These are phyloP conservation scores for Elephantulus edwardii DNA, from an alignment of 2,113 vertebrate genomes.

Conservation along the genomic window DNA sequence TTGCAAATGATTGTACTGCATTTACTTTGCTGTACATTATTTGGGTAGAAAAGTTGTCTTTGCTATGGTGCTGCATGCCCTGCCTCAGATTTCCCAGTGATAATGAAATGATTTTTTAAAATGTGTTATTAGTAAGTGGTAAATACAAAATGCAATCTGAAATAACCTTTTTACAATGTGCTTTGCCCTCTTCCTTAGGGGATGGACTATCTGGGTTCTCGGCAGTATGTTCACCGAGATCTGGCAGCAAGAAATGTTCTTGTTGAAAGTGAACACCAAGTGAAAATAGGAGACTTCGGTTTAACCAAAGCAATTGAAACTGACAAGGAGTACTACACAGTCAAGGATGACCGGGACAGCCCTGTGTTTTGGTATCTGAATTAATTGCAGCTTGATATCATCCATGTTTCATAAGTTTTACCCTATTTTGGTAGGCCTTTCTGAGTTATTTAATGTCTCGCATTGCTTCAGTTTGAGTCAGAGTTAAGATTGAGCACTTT, in stretches of 20 bases:
- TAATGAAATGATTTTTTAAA: background rate
- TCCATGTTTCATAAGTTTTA: background rate
- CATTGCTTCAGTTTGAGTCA: background rate
- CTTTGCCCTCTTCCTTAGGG: slow-evolving; percentile 83
- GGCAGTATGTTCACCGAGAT: slow-evolving; percentile 96
- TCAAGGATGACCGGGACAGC: slow-evolving; percentile 95
- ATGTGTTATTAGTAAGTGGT: background rate
- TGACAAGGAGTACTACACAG: slow-evolving; percentile 96
- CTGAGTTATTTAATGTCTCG: background rate
- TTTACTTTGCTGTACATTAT: background rate
- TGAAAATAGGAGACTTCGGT: slow-evolving; percentile 98
- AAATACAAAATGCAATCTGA: background rate
- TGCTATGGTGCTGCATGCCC: background rate
- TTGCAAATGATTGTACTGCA: background rate
- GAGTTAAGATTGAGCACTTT: background rate
- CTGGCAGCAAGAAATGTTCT: slow-evolving; percentile 96
- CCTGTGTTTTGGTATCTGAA: slow-evolving; percentile 94
- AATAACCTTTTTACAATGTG: background rate
- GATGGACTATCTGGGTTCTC: slow-evolving; percentile 95
- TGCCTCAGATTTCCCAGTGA: background rate
- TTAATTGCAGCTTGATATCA: background rate
- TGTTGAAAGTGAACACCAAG: slow-evolving; percentile 93
- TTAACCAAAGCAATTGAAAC: slow-evolving; percentile 97
- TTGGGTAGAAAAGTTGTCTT: background rate
- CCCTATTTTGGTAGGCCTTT: background rate